phyloP scores from a whole-genome alignment of 2,113 vertebrate species.

The Bucco capensis region DNA sequence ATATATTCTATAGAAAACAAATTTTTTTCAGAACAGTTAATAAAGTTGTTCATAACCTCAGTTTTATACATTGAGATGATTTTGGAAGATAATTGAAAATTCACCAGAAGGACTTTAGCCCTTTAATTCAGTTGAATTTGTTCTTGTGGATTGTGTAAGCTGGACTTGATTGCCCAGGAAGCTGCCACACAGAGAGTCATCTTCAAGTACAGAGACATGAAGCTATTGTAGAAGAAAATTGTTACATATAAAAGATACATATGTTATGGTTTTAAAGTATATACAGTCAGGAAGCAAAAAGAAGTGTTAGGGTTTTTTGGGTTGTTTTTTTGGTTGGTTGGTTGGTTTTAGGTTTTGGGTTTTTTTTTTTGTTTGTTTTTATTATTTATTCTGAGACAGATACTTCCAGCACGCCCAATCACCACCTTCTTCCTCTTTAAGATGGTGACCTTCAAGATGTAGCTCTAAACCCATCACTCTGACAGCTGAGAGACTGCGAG shows the following conservation, averaged over 20 bases:
- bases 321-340: too few relatives aligned
- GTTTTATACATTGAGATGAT: neutral
- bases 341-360: too few relatives aligned
- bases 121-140: neutral
- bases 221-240: neutral
- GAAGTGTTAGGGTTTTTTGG: too few relatives aligned
- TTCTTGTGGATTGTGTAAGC: neutral
- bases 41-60: neutral
- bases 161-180: neutral
- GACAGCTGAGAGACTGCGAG: neutral
- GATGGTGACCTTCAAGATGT: neutral
- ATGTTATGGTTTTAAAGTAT: neutral
- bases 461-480: neutral
- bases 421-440: neutral
- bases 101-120: neutral
- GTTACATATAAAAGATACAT: neutral
- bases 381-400: neutral
- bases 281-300: neutral
- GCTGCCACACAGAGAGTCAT: neutral
- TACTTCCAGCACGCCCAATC: neutral
- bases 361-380: too few relatives aligned
- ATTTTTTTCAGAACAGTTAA: neutral
- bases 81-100: neutral
- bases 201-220: neutral
- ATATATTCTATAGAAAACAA: neutral